Evolutionary conservation across 1,140 invertebrate genomes (phyloP), one percentile per base, ranked within the genome.

Genomic region (Thereuonema tuberculata): DNA sequence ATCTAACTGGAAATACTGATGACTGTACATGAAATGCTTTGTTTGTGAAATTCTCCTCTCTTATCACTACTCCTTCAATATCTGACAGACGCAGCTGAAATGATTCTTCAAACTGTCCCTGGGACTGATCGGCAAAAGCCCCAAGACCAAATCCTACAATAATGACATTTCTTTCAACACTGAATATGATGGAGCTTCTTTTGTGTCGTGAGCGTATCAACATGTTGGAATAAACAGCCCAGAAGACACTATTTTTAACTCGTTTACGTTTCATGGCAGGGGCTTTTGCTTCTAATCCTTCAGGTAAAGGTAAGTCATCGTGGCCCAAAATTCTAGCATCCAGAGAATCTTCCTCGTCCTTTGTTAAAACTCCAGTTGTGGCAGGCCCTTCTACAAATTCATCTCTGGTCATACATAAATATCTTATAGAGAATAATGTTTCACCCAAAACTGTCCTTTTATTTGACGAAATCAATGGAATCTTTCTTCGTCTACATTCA

Each of bases 361-460:
- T 56, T 31, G 67, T 68, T 2, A 78, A 66, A 2, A 77, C 58
- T 1, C 70, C 69, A 26, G 73, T 74, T 25, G 61, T 64, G 54
- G 70, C 69, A 14, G 76, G 75, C 1, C 75, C 80, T 0, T 70
- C 65, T 29, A 77, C 68, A 62, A 84, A 82, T 62, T 84, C 79
- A 60, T 78, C 76, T 9, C 78, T 75, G 9, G 71, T 76, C 76
- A 86, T 82, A 1, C 80, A 65, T 48, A 84, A 70, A 64, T 84
- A 86, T 1, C 84, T 73, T 9, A 84, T 80, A 53, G 77, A 80
- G 64, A 80, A 85, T 1, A 85, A 68, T 21, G 80, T 76, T 15
- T 84, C 81, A 0, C 71, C 69, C 0, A 86, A 70, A 2, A 83
- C 77, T 17, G 72, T 67, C 3, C 84, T 74, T 52, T 80, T 80